Percentiles rank a stretch among this genome's conserved stretches.
Evolutionary conservation across 1,140 invertebrate genomes (phyloP).

Genomic region (Calephelis nemesis): DNA sequence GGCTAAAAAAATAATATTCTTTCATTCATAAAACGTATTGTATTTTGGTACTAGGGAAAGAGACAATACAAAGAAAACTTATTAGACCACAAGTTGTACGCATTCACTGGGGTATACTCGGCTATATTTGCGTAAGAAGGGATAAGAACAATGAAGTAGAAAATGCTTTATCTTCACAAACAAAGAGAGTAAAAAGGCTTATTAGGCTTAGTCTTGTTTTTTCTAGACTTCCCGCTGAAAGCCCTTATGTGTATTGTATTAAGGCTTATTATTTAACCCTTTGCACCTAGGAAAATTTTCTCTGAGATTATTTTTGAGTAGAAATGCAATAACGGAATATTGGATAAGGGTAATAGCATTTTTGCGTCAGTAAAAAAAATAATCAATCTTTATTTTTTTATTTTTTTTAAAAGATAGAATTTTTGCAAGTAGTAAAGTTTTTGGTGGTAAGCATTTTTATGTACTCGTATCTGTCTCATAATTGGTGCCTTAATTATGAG

Average conservation of each 20-base stretch:
- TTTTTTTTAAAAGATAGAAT: too few relatives aligned
- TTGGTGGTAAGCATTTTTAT: too few relatives aligned
- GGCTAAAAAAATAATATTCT: too few relatives aligned
- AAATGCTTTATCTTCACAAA: conserved; percentile 32
- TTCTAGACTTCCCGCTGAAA: conserved; percentile 15
- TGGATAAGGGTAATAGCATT: too few relatives aligned
- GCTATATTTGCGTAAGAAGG: conserved; percentile 20
- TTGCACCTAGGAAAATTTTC: neutral
- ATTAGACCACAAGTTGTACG: conserved; percentile 31
- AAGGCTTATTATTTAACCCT: neutral
- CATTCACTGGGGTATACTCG: conserved; percentile 25
- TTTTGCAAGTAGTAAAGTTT: too few relatives aligned
- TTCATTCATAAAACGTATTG: conserved; percentile 15
- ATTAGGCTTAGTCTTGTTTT: conserved; percentile 29
- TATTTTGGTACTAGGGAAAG: conserved; percentile 26
- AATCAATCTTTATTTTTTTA: too few relatives aligned
- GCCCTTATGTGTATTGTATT: conserved; percentile 1
- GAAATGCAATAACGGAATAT: too few relatives aligned
- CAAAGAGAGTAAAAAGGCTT: conserved; percentile 30
- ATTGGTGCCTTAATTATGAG: too few relatives aligned
- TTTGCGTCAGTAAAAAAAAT: too few relatives aligned
- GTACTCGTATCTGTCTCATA: too few relatives aligned
- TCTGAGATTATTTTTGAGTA: neutral
- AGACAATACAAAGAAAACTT: conserved; percentile 32
- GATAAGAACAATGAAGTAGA: conserved; percentile 31